Percentiles rank a stretch among this genome's conserved stretches.
Conservation (phyloP, 2,888 invertebrate species). For the Lottia scabra region DNA sequence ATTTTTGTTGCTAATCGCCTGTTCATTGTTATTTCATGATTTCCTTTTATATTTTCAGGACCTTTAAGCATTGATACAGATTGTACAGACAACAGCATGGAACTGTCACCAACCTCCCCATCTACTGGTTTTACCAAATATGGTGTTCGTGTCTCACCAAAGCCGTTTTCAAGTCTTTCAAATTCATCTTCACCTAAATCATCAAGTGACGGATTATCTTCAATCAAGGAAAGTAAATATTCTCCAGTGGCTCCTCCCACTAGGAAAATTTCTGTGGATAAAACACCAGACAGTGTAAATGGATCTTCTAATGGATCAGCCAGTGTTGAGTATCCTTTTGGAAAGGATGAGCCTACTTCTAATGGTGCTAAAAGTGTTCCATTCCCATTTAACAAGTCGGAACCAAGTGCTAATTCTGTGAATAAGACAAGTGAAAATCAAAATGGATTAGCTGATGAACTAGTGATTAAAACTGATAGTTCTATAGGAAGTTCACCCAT, state of each 20-base stretch:
- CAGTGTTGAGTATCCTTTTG: background rate
- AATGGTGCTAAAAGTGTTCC: background rate
- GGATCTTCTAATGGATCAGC: no score
- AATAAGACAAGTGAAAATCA: background rate
- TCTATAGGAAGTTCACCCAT: background rate
- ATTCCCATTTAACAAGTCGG: background rate
- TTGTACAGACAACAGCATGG: background rate
- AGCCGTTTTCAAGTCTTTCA: background rate
- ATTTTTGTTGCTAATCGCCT: no score
- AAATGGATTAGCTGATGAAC: background rate
- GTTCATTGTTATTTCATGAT: no score
- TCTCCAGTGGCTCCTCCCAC: background rate
- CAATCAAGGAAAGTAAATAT: background rate
- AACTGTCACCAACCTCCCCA: background rate
- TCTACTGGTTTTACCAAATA: background rate
- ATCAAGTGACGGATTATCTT: background rate
- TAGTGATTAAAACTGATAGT: background rate
- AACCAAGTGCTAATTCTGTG: background rate
- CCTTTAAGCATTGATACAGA: background rate
- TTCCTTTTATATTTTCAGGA: background rate
- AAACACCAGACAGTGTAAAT: background rate
- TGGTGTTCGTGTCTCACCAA: background rate
- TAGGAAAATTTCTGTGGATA: background rate
- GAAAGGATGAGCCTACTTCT: background rate
- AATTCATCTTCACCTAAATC: background rate